Evolutionary conservation across 2,888 invertebrate species (phyloP), one percentile per base, ranked within the genome.

Genomic region (Sceliomorpha sp.): DNA sequence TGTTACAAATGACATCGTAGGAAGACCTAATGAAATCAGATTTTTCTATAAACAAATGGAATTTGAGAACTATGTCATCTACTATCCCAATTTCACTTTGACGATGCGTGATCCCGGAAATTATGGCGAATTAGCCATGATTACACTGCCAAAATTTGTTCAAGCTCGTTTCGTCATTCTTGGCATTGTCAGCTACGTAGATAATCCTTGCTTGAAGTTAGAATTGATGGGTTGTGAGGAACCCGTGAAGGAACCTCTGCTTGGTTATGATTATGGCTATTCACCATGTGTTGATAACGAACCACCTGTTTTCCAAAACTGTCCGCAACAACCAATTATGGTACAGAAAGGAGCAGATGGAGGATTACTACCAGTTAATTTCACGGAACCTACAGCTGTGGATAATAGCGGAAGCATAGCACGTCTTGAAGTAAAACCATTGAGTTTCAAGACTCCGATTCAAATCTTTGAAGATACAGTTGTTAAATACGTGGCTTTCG

Each of bases 11-110:
- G 97, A 97, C 80, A 96, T 97, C 69, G 97, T 97, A 1, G 98
- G 98, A 42, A 92, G 98, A 67, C 98, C 98, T 1, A 98, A 98
- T 0, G 98, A 98, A 90, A 96, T 98, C 67, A 92, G 98, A 74
- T 97, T 98, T 89, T 98, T 98, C 91, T 98, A 98, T 88, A 98
- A 98, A 88, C 96, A 96, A 89, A 93, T 96, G 13, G 97, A 97
- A 88, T 94, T 91, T 78, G 98, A 98, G 84, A 98, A 98, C 84
- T 98, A 97, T 83, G 97, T 98, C 1, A 97, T 98, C 0, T 98
- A 98, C 83, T 98, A 97, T 91, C 98, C 98, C 40, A 98, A 98
- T 85, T 97, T 97, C 87, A 98, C 97, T 87, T 89, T 97, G 39
- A 97, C 97, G 0, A 96, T 96, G 94, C 91, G 97, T 77, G 97